Evolutionary conservation across 2,113 vertebrate genomes (phyloP).

Genomic region (Grus americana): DNA sequence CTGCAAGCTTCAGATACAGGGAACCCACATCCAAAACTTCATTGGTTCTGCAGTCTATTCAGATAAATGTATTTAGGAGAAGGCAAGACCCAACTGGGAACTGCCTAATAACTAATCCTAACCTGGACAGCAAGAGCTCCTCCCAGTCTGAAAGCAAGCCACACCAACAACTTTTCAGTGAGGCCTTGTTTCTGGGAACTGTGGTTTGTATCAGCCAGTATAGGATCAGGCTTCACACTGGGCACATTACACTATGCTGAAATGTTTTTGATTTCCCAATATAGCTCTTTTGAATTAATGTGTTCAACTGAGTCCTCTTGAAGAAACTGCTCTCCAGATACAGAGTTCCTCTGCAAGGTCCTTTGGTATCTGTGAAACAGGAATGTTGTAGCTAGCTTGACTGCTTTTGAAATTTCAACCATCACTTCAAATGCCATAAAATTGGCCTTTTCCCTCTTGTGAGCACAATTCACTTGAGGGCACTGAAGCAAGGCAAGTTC

Average conservation of each 20-base stretch:
- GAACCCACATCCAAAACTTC: not conserved
- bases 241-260: not conserved
- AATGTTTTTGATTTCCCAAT: not conserved
- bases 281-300: not conserved
- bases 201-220: not conserved
- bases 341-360: not conserved
- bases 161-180: not conserved
- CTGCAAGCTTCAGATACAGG: not conserved
- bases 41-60: not conserved
- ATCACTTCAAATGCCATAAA: slow-evolving; percentile 18
- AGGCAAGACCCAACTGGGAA: not conserved
- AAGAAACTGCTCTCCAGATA: not conserved
- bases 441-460: slow-evolving; percentile 14
- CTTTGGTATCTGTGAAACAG: not conserved
- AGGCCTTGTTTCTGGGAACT: not conserved
- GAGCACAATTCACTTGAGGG: slow-evolving; percentile 17
- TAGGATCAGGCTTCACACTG: not conserved
- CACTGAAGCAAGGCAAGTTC: slow-evolving; percentile 24
- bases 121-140: not conserved
- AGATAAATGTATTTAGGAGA: not conserved
- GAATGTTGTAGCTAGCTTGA: not conserved
- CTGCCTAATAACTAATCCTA: not conserved
- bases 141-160: not conserved
- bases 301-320: not conserved
- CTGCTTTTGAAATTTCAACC: slow-evolving; percentile 21